Evolutionary conservation across 2,113 vertebrate species (phyloP).

Genomic region (Pogona vitticeps): DNA sequence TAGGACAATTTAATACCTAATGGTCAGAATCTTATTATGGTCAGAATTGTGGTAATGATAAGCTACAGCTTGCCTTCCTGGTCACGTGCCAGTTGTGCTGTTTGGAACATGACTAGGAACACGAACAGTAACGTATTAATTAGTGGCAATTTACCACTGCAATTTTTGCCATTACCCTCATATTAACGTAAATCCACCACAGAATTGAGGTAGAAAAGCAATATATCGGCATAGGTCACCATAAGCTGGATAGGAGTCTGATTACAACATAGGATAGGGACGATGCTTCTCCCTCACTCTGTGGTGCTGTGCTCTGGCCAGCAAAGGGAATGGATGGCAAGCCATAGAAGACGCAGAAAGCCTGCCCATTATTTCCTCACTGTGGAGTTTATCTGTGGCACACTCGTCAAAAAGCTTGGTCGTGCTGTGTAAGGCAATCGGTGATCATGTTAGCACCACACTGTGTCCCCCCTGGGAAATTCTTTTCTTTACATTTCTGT

Average conservation of each 20-base stretch:
- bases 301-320: background rate
- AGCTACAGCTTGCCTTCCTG: too few species aligned
- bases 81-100: too few species aligned
- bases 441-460: constrained; percentile 15
- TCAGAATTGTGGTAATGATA: too few species aligned
- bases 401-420: background rate
- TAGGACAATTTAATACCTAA: too few species aligned
- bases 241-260: background rate
- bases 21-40: too few species aligned
- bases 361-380: background rate
- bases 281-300: background rate
- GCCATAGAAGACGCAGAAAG: background rate
- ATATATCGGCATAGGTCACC: background rate
- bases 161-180: too few species aligned
- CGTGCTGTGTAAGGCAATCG: background rate
- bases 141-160: too few species aligned
- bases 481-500: constrained; percentile 22
- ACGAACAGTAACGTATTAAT: too few species aligned
- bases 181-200: too few species aligned
- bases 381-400: background rate
- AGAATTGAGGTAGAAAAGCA: background rate
- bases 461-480: constrained; percentile 22
- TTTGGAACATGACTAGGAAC: too few species aligned
- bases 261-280: background rate
- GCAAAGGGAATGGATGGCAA: background rate